Percentiles rank a stretch among this genome's conserved stretches.
phyloP scores from a whole-genome alignment of 2,888 invertebrate genomes.

The Eristalinus sepulchralis region DNA sequence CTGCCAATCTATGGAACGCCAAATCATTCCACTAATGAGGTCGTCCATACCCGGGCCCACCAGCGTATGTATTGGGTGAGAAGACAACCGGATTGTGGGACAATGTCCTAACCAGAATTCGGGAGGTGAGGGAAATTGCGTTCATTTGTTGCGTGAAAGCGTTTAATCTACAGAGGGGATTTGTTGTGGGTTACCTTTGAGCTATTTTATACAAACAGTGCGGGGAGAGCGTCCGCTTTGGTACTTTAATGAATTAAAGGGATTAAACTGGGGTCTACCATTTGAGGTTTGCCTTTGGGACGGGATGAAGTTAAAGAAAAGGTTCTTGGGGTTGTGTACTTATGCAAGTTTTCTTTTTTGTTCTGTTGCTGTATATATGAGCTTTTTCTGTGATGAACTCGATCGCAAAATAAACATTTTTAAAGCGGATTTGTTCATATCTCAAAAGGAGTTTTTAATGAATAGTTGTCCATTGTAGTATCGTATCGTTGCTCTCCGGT shows the following conservation, averaged over 20 bases:
- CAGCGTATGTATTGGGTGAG: background rate
- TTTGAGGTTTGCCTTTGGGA: background rate
- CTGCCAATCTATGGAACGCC: background rate
- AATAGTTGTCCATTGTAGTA: too few relatives aligned
- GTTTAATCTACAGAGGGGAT: background rate
- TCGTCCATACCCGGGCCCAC: background rate
- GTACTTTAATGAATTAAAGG: background rate
- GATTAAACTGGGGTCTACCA: background rate
- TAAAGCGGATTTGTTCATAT: too few relatives aligned
- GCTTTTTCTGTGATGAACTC: too few relatives aligned
- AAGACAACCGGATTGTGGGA: background rate
- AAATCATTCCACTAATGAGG: background rate
- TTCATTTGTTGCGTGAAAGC: background rate
- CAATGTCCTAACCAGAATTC: background rate
- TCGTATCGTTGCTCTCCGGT: too few relatives aligned
- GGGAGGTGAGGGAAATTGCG: background rate
- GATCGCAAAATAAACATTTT: too few relatives aligned
- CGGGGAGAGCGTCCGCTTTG: background rate
- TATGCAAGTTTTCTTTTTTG: background rate
- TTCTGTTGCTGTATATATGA: too few relatives aligned
- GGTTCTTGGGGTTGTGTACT: background rate
- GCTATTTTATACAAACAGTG: background rate
- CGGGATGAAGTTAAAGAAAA: background rate
- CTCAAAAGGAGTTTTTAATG: too few relatives aligned
- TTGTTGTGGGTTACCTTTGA: background rate